A percentile compares a stretch with the other conserved stretches of the same genome.
These are phyloP conservation scores for Manduca sexta DNA, from an alignment of 1,140 invertebrate genomes.

Conservation along the genomic window DNA sequence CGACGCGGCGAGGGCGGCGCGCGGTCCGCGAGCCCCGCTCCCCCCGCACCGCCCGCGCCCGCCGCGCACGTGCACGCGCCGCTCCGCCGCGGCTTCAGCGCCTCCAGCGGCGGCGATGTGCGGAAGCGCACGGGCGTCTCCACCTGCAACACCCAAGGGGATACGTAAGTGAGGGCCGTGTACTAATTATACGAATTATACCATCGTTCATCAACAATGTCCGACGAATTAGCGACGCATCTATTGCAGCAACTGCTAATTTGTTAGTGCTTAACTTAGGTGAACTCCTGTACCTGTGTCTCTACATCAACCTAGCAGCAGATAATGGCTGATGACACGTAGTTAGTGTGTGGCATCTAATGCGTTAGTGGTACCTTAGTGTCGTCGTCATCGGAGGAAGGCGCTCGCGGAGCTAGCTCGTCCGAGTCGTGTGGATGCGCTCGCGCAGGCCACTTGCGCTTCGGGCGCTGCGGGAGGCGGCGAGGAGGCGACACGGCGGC, in stretches of 20 bases:
- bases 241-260: too few species aligned
- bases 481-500: constrained; percentile 64
- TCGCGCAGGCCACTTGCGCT: constrained; percentile 83
- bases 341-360: constrained; percentile 22
- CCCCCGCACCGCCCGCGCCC: constrained; percentile 36
- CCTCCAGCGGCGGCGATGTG: constrained; percentile 90
- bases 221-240: too few species aligned
- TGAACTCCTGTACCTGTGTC: too few species aligned
- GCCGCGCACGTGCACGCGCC: constrained; percentile 24
- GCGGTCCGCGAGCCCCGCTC: constrained; percentile 49
- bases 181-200: not conserved
- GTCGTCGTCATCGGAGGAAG: constrained; percentile 80
- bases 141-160: constrained; percentile 40
- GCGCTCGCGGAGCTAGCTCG: constrained; percentile 42
- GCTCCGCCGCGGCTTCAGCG: constrained; percentile 82
- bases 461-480: constrained; percentile 78
- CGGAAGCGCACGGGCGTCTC: constrained; percentile 88
- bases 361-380: too few species aligned
- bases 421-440: constrained; percentile 41
- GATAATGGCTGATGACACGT: not conserved
- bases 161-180: too few species aligned
- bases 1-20: constrained; percentile 83
- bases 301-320: too few species aligned
- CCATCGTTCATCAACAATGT: not conserved
- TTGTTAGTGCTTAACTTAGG: too few species aligned